Conservation (phyloP, 2,888 invertebrate species). For the Leistus spinibarbis region DNA sequence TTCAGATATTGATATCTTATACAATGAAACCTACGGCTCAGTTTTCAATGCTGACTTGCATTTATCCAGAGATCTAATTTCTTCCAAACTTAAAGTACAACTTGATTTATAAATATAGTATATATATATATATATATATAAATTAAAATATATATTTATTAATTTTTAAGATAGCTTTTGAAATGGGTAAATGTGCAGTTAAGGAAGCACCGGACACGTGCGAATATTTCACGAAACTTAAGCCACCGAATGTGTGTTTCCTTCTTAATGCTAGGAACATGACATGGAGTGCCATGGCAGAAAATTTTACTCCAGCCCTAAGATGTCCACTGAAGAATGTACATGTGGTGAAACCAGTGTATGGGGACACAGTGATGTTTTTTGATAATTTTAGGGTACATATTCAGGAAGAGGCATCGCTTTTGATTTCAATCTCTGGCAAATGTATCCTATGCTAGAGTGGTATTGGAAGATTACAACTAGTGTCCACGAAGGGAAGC, state of each 20-base stretch:
- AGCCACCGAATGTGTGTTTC: constrained; percentile 11
- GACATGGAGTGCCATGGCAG: neutral
- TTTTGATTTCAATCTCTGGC: neutral
- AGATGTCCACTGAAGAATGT: constrained; percentile 8
- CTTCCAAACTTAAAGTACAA: too few relatives aligned
- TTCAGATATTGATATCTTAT: too few relatives aligned
- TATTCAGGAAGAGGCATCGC: neutral
- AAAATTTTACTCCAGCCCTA: neutral
- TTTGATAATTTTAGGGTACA: neutral
- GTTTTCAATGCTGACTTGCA: too few relatives aligned
- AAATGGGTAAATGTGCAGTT: constrained; percentile 7
- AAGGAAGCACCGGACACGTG: constrained; percentile 13
- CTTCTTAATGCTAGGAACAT: neutral
- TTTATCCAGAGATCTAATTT: too few relatives aligned
- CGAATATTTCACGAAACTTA: neutral
- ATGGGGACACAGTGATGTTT: too few relatives aligned
- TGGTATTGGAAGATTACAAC: constrained; percentile 12
- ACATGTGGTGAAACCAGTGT: too few relatives aligned
- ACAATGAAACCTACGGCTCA: too few relatives aligned
- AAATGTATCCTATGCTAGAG: neutral
- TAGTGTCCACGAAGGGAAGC: neutral
- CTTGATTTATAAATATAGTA: too few relatives aligned
- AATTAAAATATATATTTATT: too few relatives aligned
- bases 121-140: too few relatives aligned
- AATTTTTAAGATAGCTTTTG: too few relatives aligned